Base-by-base conservation (phyloP, 2,797 vertebrate genomes). In the Crenichthys baileyi region DNA sequence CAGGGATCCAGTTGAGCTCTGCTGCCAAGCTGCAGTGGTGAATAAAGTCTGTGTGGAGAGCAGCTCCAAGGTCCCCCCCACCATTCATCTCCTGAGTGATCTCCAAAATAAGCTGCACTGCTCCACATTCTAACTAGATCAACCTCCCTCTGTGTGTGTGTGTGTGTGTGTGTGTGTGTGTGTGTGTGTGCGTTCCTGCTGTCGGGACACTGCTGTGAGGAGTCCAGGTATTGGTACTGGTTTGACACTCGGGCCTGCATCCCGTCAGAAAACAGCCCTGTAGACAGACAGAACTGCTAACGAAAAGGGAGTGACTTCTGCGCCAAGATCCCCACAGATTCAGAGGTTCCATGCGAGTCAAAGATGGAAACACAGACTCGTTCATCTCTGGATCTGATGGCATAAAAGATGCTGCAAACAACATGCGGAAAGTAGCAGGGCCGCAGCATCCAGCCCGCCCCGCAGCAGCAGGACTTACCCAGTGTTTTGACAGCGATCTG, bases 401-500 rank as follows among this genome's bases (percentile, higher is more conserved):
- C 46, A 11, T 13, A 26, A 70, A 48, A 22, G 73, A 31, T 75
- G 20, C 75, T 31, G 60, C 5, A 7, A 53, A 46, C 44, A 8
- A 13, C 26, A 36, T 36, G 36, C 36, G 36, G 36, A 36, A 36
- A 36, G 36, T 36, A 46, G 7, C 70, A 82, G 83, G 79, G 36
- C 84, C 72, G 70, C 84, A 80, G 84, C 86, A 83, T 84, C 80
- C 81, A 9, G 20, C 58, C 50, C 29, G 1, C 39, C 72, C 44
- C 4, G 0, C 61, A 55, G 41, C 63, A n/a, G 24, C 65, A 24
- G 71, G 61, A 94, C 98, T 98, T 93, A 99, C 98, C 98, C 83
- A 99, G 89, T 11, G 98, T 99, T 86, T 99, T 99, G 87, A 99
- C 97, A 0, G 98, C 98, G 88, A 99, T 98, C 96, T 99, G 98